Evolutionary conservation across 1,140 invertebrate species (phyloP), one percentile per base, ranked within the genome.

Genomic region (Hyphantria cunea): DNA sequence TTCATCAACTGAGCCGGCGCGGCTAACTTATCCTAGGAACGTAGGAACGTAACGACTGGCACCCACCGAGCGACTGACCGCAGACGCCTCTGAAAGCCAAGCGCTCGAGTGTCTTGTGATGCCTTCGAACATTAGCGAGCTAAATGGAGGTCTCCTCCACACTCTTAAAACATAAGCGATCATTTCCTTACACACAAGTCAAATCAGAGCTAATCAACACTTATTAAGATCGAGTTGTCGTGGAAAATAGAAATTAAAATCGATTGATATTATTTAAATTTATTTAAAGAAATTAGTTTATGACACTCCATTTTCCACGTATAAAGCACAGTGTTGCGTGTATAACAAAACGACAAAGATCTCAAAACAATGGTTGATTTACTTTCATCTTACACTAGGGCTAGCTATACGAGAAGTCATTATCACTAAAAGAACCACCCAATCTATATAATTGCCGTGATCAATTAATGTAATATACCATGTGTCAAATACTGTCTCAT

Each of bases 181-280:
- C 56, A 59, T 41, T 59, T 59, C 49, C 49, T 62, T 62, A 53
- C 48, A 62, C 59, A 62, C 59, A 62, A n/a, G 33, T 51, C 41
- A 53, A 60, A 8, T 60, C 3, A 60, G 32, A 60, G 47, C 45
- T 58, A 49, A 32, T 58, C 6, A 58, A 25, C n/a, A n/a, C n/a
- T n/a, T n/a, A n/a, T 37, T 11, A 45, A 48, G 48, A 42, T 42
- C 37, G 50, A 32, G 42, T 64, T 69, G 76, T 61, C 76, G 80
- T 83, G 84, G 84, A 77, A 84, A 84, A 85, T 71, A 81, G 70
- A 84, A 83, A 84, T 74, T 70, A 80, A 76, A 76, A 77, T 80
- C 70, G 64, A 67, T 66, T 45, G 34, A 66, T 65, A 68, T 68
- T 75, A 76, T 69, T 58, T 60, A 72, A 64, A 58, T 71, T 66